phyloP scores from a whole-genome alignment of 1,140 invertebrate species.

The Drosophila baimaii region DNA sequence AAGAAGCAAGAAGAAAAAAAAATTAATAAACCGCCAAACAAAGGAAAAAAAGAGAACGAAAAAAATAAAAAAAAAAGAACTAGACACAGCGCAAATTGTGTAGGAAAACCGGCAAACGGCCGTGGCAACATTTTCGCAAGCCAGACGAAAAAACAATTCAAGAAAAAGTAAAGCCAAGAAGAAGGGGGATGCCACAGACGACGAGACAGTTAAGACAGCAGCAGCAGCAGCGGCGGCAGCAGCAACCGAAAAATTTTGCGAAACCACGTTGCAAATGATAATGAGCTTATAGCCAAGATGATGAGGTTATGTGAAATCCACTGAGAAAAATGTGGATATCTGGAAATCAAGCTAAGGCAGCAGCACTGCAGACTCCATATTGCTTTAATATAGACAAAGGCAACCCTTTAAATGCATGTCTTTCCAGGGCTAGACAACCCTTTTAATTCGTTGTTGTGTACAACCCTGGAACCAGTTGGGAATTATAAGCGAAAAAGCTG shows the following conservation, averaged over 20 bases:
- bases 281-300: slow-evolving; percentile 22
- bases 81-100: slow-evolving; percentile 60
- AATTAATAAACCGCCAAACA: slow-evolving; percentile 39
- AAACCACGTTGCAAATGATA: slow-evolving; percentile 59
- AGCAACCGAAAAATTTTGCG: slow-evolving; percentile 40
- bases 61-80: slow-evolving; percentile 32
- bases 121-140: slow-evolving; percentile 67
- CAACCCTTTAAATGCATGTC: background rate
- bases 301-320: slow-evolving; percentile 22
- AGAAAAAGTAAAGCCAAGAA: slow-evolving; percentile 46
- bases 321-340: background rate
- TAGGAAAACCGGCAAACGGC: slow-evolving; percentile 73
- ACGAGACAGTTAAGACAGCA: slow-evolving; percentile 18
- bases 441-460: background rate
- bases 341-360: background rate
- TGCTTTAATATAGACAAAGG: background rate
- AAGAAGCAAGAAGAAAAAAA: slow-evolving; percentile 15
- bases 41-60: slow-evolving; percentile 14
- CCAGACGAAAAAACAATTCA: slow-evolving; percentile 36
- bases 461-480: background rate
- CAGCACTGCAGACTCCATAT: too few relatives aligned
- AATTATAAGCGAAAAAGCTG: background rate
- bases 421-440: background rate
- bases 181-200: slow-evolving; percentile 23
- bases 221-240: slow-evolving; percentile 20